Evolutionary conservation across 2,888 invertebrate genomes (phyloP), one percentile per base, ranked within the genome.

Genomic region (Poecilobothrus nobilitatus): DNA sequence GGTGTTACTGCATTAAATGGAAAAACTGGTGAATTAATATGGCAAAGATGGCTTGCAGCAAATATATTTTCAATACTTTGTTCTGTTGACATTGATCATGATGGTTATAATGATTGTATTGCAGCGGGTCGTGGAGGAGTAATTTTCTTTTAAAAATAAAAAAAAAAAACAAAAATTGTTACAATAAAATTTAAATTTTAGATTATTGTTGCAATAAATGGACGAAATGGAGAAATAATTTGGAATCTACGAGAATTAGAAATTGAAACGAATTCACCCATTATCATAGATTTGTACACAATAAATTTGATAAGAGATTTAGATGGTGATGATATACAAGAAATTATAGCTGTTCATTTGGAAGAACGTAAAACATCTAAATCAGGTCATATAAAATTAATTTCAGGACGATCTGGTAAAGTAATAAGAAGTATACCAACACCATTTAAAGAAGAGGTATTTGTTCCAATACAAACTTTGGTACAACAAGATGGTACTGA

Each of bases 1-100:
- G 92, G 92, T 9, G 84, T 91, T 12, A 81, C 91, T 72, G 91
- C 91, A 0, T 76, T 92, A n/a, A 87, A 92, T 78, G 93, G 92
- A 0, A 78, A 76, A 33, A 88, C 85, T 63, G 93, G 93, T 1
- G 81, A 84, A 44, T 85, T 87, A n/a, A 75, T 92, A 18, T 93
- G 92, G 92, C 86, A 87, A 63, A 86, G 87, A 72, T 91, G 91
- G 87, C 84, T 88, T 8, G 83, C 86, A 61, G 89, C 91, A 74
- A 88, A 90, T 73, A 85, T 92, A 21, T 91, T 89, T 78, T 88
- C 88, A 0, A 76, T 92, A 37, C 88, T 90, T 74, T 93, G 93
- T 78, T 84, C 85, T 21, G 82, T 84, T 20, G 92, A 93, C 78
- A 78, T 92, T 10, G 89, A 89, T 75, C 80, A 80, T 8, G 92